Conservation (phyloP, 2,113 vertebrate species). For the Forbesichthys agassizii region DNA sequence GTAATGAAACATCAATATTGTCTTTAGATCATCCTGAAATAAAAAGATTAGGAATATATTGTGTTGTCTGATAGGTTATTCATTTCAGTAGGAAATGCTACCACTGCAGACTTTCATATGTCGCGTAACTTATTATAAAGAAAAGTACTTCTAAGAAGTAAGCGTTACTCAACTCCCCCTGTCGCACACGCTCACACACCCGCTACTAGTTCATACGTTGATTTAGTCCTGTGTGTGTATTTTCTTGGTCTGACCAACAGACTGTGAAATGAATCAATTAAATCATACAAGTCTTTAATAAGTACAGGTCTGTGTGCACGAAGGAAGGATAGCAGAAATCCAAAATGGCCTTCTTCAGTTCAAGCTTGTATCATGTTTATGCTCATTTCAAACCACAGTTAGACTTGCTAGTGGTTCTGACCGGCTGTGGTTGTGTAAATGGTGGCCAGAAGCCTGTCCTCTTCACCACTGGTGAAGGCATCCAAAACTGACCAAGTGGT, state of each 20-base stretch:
- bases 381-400: slow-evolving; percentile 4
- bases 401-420: neutral
- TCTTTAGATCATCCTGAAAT: too few relatives aligned
- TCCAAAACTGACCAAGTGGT: neutral
- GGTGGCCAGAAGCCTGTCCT: too few relatives aligned
- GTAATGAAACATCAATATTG: too few relatives aligned
- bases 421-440: too few relatives aligned
- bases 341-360: neutral
- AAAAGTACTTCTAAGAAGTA: too few relatives aligned
- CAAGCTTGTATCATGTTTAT: neutral
- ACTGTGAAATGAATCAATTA: slow-evolving; percentile 65
- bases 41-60: too few relatives aligned
- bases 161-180: slow-evolving; percentile 3
- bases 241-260: slow-evolving; percentile 48
- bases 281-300: slow-evolving; percentile 62
- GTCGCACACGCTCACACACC: slow-evolving; percentile 7
- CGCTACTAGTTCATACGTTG: neutral
- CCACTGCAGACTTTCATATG: too few relatives aligned
- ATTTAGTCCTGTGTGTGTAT: neutral
- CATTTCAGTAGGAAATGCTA: too few relatives aligned
- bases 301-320: slow-evolving; percentile 23
- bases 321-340: neutral
- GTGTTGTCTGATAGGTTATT: too few relatives aligned
- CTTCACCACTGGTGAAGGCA: neutral
- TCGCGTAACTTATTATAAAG: too few relatives aligned